Evolutionary conservation across 2,797 vertebrate species (phyloP), one percentile per base, ranked within the genome.

Genomic region (Scleropages formosus): DNA sequence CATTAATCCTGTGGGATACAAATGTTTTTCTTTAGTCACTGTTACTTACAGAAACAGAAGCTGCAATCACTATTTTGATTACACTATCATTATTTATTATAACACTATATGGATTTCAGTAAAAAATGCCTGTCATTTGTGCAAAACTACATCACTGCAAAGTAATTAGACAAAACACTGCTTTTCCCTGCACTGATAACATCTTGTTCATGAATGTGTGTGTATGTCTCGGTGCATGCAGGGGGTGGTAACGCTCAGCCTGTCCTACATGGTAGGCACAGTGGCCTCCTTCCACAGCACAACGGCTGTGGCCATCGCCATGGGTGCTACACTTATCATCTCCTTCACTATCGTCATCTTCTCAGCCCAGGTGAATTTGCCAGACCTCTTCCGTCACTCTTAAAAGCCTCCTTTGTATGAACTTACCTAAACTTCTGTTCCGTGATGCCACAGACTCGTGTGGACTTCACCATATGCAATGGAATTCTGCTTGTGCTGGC

Each of bases 201-300:
- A 9, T 16, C 51, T 8, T 16, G 1, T 53, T 53, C 53, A 8
- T 16, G 51, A 53, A 9, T 46, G 64, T 58, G 26, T 49, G 44
- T 3, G n/a, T 59, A 15, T 66, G 51, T 56, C 24, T 71, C 18
- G 63, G 26, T 84, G 26, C 24, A 22, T 53, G 0, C 87, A 97
- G 95, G 90, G 84, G 0, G 74, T 94, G 74, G 88, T 96, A 75
- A 96, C 94, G 0, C 0, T 95, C 78, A 95, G 91, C 81, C 83
- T 96, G 72, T 96, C 95, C 0, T 95, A 94, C 91, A 91, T 96
- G 95, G 93, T 93, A 78, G 96, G 95, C 63, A 93, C 95, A 79
- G 85, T 94, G 0, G 95, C 95, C 84, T 95, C 94, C 69, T 96
- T 89, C 86, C 93, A 96, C 3, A 4, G 94, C 82, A 95, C 95